phyloP scores from a whole-genome alignment of 2,113 vertebrate genomes.

The Corapipo altera region DNA sequence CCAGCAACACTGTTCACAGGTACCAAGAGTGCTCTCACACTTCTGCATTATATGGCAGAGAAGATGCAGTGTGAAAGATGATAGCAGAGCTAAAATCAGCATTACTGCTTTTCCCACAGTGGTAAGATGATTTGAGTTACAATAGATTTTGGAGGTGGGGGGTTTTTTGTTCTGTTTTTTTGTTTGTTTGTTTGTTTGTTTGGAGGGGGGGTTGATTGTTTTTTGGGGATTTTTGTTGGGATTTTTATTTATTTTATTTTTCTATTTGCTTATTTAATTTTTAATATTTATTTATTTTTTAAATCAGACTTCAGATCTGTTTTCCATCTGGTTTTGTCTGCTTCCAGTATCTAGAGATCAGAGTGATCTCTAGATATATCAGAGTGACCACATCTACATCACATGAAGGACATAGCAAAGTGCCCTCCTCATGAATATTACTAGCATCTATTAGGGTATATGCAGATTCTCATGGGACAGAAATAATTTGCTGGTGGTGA shows the following conservation, averaged over 20 bases:
- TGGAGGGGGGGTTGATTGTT: no score
- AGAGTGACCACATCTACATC: not conserved
- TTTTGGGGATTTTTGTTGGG: no score
- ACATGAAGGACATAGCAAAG: not conserved
- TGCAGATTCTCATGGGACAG: not conserved
- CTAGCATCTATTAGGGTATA: accelerated
- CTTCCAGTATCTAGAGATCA: not conserved
- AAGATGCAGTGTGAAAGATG: not conserved
- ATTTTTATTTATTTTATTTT: not conserved
- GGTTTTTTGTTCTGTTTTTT: not conserved
- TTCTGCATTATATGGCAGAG: not conserved
- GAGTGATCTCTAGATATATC: not conserved
- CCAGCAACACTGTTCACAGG: not conserved
- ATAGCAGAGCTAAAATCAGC: not conserved
- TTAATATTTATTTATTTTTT: not conserved
- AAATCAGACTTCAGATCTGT: not conserved
- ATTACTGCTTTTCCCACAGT: not conserved
- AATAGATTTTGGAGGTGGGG: not conserved
- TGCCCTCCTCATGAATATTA: not conserved
- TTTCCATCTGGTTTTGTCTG: not conserved
- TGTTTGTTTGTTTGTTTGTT: not conserved
- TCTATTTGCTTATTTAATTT: accelerated
- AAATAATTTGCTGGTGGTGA: not conserved
- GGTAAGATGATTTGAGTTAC: not conserved
- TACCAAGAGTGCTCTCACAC: accelerated